phyloP scores from a whole-genome alignment of 2,113 vertebrate species.

The Pomatorhinus ruficollis region DNA sequence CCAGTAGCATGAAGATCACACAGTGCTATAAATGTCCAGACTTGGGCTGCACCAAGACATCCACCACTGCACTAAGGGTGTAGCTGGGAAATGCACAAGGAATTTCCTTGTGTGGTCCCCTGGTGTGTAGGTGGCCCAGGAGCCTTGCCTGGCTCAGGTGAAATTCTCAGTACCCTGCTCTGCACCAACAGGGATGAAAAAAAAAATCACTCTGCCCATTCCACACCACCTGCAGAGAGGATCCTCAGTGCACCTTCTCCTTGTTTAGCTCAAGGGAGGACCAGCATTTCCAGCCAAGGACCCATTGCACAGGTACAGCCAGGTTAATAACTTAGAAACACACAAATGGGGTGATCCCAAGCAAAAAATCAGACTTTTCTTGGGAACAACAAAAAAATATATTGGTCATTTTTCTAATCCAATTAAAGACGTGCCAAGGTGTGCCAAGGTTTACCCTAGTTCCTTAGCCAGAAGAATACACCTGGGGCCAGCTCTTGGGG shows the following conservation, averaged over 20 bases:
- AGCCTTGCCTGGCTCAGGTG: neutral
- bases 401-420: neutral
- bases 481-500: neutral
- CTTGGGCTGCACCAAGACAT: neutral
- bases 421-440: neutral
- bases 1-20: neutral
- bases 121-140: neutral
- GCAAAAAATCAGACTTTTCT: neutral
- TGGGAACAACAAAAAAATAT: neutral
- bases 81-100: fast-evolving
- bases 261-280: neutral
- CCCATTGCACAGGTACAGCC: neutral
- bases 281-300: neutral
- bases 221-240: neutral
- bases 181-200: neutral
- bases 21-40: neutral
- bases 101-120: neutral
- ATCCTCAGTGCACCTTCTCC: neutral
- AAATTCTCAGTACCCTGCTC: neutral
- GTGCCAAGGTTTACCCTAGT: neutral
- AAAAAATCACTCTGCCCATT: neutral
- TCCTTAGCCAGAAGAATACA: neutral
- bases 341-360: neutral
- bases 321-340: neutral
- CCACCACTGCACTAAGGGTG: fast-evolving